phyloP scores from a whole-genome alignment of 2,797 vertebrate species.

The Sylvia borin region DNA sequence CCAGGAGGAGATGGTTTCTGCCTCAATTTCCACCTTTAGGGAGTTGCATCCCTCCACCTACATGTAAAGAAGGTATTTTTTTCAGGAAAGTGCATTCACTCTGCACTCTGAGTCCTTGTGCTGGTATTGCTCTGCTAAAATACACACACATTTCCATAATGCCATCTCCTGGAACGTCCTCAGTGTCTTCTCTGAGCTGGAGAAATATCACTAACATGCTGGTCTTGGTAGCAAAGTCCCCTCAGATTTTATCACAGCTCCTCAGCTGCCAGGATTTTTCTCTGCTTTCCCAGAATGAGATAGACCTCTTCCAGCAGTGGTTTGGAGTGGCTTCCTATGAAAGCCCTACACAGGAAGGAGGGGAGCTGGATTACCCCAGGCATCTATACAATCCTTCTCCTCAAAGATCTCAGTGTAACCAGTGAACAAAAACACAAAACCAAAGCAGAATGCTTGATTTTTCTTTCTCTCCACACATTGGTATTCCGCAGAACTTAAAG shows the following conservation, averaged over 20 bases:
- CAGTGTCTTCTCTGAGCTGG: background rate
- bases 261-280: background rate
- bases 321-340: background rate
- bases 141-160: background rate
- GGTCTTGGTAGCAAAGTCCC: background rate
- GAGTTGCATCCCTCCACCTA: background rate
- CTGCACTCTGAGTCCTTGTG: background rate
- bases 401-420: constrained; percentile 56
- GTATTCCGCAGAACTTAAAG: constrained; percentile 61
- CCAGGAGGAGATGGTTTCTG: background rate
- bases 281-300: background rate
- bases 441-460: constrained; percentile 46
- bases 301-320: background rate
- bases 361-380: background rate
- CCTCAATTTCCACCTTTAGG: background rate
- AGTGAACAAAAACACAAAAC: constrained; percentile 43
- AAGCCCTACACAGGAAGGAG: background rate
- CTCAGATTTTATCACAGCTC: background rate
- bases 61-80: background rate
- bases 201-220: background rate
- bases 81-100: background rate
- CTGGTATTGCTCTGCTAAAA: background rate
- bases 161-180: background rate
- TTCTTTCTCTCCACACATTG: constrained; percentile 54
- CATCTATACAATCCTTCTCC: constrained; percentile 21